These are phyloP conservation scores for Tipula confusa DNA, from an alignment of 2,888 invertebrate genomes.

Conservation along the genomic window DNA sequence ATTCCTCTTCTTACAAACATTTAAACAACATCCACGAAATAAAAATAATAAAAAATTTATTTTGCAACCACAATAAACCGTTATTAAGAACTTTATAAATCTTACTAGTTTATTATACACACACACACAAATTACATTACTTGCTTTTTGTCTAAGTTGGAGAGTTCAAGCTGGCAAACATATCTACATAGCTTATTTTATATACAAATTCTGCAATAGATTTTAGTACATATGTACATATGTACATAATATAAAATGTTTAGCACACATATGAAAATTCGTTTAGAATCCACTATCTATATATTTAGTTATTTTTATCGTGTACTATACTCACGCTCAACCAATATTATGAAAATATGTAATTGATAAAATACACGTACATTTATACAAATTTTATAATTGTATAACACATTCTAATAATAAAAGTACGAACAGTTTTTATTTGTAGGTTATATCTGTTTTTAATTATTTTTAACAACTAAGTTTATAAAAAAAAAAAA, in stretches of 20 bases:
- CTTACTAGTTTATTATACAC: neutral
- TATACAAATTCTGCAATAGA: neutral
- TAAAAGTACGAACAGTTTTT: neutral
- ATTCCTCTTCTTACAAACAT: neutral
- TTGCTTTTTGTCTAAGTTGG: neutral
- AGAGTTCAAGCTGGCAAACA: neutral
- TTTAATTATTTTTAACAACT: slow-evolving; percentile 6
- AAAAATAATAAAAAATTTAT: neutral
- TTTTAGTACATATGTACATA: neutral
- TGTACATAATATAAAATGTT: neutral
- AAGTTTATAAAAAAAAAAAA: too few species aligned
- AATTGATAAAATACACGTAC: neutral
- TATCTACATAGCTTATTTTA: neutral
- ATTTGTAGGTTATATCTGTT: slow-evolving; percentile 16
- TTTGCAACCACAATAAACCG: neutral
- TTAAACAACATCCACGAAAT: too few species aligned
- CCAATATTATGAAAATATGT: neutral
- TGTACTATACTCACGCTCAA: neutral
- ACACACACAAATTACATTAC: neutral
- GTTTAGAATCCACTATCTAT: neutral
- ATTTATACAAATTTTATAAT: neutral
- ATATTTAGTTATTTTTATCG: slow-evolving; percentile 25
- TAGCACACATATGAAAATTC: neutral
- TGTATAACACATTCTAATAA: neutral
- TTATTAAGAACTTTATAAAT: neutral